Base-by-base conservation (phyloP, 2,888 invertebrate genomes). In the Cylindroiulus punctatus region DNA sequence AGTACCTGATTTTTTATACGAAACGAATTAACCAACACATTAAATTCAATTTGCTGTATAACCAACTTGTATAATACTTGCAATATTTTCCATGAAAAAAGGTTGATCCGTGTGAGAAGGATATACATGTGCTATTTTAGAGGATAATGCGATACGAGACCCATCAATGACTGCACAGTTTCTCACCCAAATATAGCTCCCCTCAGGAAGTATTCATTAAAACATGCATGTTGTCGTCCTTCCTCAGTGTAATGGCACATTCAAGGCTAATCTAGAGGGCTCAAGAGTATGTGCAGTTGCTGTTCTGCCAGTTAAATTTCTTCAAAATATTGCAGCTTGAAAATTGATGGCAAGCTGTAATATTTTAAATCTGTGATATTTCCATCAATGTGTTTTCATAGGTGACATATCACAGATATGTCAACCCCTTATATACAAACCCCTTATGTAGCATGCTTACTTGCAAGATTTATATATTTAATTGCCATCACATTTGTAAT, bases 1-100 rank as follows among this genome's bases (percentile, higher is more conserved):
- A 76, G 30, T 76, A 76, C 76, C 26, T 76, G 76, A 30, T 26
- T 30, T 76, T 76, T 76, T 76, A 26, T 76, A 76, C 12, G 30
- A 10, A 76, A 76, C 12, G 14, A 76, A 76, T 12, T n/a, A 52
- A 52, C 52, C 52, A 52, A 52, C 36, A 52, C 5, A 52, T n/a
- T 52, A 52, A 52, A 52, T n/a, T 52, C 0, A 3, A 8, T n/a
- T 52, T 7, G n/a, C n/a, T 52, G 47, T 14, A 47, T 14, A 47
- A 17, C 14, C 47, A 47, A 52, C n/a, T n/a, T 52, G 5, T n/a
- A n/a, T 52, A n/a, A 52, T 52, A n/a, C n/a, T 52, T 19, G 3
- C 52, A n/a, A n/a, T 52, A 52, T 19, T 52, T n/a, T n/a, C 52
- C 12, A 4, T 47, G 47, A 47, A 47, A 47, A 17, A 4, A 17